Conservation (phyloP, 2,888 invertebrate genomes). For the Orthonevra nobilis region DNA sequence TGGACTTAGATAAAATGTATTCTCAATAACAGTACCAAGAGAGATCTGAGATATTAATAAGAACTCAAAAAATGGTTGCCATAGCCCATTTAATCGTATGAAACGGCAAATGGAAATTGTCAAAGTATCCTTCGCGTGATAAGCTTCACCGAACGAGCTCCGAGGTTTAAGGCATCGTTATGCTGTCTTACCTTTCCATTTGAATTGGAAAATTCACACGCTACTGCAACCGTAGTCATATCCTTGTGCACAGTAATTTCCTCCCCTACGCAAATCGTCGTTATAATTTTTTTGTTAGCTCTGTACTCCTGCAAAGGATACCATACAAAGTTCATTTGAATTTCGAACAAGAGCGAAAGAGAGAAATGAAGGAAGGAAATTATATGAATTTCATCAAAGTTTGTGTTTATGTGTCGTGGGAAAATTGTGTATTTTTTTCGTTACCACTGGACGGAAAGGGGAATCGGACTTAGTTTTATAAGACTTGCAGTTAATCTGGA, state of each 20-base stretch:
- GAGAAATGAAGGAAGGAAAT: constrained; percentile 29
- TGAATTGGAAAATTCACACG: constrained; percentile 64
- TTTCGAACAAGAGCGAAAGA: constrained; percentile 27
- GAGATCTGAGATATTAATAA: constrained; percentile 39
- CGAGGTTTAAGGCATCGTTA: too few species aligned
- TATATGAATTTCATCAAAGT: constrained; percentile 31
- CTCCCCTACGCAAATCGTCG: constrained; percentile 67
- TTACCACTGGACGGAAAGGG: constrained; percentile 5
- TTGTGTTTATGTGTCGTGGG: constrained; percentile 54
- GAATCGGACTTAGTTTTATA: constrained; percentile 3
- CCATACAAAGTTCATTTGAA: constrained; percentile 56
- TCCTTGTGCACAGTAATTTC: constrained; percentile 66
- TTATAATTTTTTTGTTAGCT: constrained; percentile 14
- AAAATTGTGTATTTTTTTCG: constrained; percentile 53
- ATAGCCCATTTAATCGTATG: constrained; percentile 19
- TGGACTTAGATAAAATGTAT: too few species aligned
- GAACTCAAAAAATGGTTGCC: constrained; percentile 7
- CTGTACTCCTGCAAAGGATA: constrained; percentile 61
- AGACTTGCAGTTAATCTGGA: constrained; percentile 2
- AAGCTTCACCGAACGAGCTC: too few species aligned
- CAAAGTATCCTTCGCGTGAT: constrained; percentile 15
- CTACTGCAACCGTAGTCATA: constrained; percentile 47
- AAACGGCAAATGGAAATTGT: constrained; percentile 30
- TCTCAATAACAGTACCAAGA: too few species aligned
- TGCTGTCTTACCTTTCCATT: constrained; percentile 28